Evolutionary conservation across 2,113 vertebrate genomes (phyloP), one percentile per base, ranked within the genome.

Genomic region (Sturnira hondurensis): DNA sequence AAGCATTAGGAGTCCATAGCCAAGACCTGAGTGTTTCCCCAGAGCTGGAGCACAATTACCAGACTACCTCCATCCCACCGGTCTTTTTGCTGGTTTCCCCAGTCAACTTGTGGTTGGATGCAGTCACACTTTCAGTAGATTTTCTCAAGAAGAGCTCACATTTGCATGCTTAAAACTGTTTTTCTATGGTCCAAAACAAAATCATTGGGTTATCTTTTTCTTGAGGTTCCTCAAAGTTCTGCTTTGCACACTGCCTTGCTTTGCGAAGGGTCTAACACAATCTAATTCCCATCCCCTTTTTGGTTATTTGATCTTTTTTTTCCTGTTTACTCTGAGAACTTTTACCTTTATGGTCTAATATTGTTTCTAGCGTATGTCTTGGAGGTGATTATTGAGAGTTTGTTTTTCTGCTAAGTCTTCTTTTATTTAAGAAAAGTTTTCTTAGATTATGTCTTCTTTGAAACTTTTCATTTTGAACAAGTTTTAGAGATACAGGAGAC

Each of bases 341-440:
- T 95, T 67, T 47, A 52, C 16, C 80, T 89, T 47, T 45, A 78
- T 20, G 68, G 31, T 92, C 20, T 81, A 52, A 38, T 61, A 22
- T 7, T 19, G 76, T 94, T 92, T 86, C 67, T 43, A 89, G 41
- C 5, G 4, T 41, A 33, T 61, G 12, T 73, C 33, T 80, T 71
- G 16, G n/a, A 77, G 14, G n/a, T 58, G 24, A 81, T 16, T 89
- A 43, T 0, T 89, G n/a, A 85, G 4, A 61, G 67, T 26, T 24
- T n/a, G 36, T 82, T 86, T 82, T 94, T 54, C 89, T 74, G 45
- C 33, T 89, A 94, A n/a, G 6, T 76, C 3, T 74, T 91, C 61
- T 65, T 89, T 96, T 76, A 91, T 77, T 77, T 89, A 43, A 77
- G 26, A 14, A 86, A 86, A 83, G 10, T 45, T 63, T 86, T 86